These are phyloP conservation scores for Zygothrica quintamaculata DNA, from an alignment of 2,888 invertebrate genomes.

Conservation along the genomic window DNA sequence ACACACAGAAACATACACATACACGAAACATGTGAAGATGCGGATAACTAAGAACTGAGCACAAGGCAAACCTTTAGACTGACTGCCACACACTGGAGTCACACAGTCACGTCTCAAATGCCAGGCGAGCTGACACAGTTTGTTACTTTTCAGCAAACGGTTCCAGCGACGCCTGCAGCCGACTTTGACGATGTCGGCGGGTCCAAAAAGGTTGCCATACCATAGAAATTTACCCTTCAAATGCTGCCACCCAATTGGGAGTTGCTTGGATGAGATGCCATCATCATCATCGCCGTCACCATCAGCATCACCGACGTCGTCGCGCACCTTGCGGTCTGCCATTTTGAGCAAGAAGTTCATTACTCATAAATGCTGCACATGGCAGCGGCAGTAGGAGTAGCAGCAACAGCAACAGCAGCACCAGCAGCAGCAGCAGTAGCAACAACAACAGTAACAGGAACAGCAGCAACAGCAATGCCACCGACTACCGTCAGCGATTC, in stretches of 20 bases:
- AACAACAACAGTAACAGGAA: not conserved
- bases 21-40: slow-evolving; percentile 3
- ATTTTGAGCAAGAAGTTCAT: slow-evolving; percentile 80
- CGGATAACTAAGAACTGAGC: slow-evolving; percentile 10
- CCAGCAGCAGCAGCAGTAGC: slow-evolving; percentile 11
- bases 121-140: slow-evolving; percentile 80
- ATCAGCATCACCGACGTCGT: slow-evolving; percentile 30
- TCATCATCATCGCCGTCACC: slow-evolving; percentile 33
- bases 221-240: slow-evolving; percentile 44
- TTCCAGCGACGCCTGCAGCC: slow-evolving; percentile 60
- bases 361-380: slow-evolving; percentile 82
- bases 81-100: slow-evolving; percentile 45
- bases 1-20: slow-evolving; percentile 31
- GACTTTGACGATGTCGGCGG: slow-evolving; percentile 61
- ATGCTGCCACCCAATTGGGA: slow-evolving; percentile 39
- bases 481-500: slow-evolving; percentile 51
- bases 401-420: slow-evolving; percentile 17
- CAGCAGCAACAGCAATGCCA: not conserved
- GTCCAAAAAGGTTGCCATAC: slow-evolving; percentile 57
- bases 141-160: slow-evolving; percentile 76
- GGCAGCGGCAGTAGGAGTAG: slow-evolving; percentile 39
- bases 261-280: slow-evolving; percentile 52
- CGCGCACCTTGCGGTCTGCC: slow-evolving; percentile 78
- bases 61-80: slow-evolving; percentile 44
- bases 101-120: slow-evolving; percentile 79